Conservation (phyloP, 2,888 invertebrate genomes). For the Sinhomidia bicolor region DNA sequence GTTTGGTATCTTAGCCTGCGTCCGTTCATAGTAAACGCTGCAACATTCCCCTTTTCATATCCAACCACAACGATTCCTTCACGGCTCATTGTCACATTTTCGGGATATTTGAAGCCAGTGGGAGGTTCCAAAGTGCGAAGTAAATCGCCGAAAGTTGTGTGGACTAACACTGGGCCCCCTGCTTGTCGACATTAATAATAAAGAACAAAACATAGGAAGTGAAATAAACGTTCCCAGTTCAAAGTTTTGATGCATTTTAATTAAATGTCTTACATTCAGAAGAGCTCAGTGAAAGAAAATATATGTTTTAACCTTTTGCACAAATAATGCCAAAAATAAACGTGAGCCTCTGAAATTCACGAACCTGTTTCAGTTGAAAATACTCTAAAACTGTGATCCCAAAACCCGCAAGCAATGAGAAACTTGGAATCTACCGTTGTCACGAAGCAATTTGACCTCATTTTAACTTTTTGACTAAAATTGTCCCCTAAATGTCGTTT, state of each 20-base stretch:
- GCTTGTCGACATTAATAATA: conserved; percentile 62
- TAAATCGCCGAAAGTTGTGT: conserved; percentile 98
- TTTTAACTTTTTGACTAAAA: conserved; percentile 97
- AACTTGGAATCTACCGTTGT: conserved; percentile 99
- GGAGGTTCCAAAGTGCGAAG: conserved; percentile 94
- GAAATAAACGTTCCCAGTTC: background rate
- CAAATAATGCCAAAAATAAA: too few relatives aligned
- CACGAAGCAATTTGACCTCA: conserved; percentile 97
- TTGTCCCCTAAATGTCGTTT: conserved; percentile 97
- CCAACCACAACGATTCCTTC: conserved; percentile 98
- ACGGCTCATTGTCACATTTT: conserved; percentile 95
- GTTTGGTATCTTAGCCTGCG: conserved; percentile 93
- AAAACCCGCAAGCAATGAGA: conserved; percentile 98
- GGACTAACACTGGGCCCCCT: conserved; percentile 98
- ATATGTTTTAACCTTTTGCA: too few relatives aligned
- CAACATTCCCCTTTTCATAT: conserved; percentile 95
- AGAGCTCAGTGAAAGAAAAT: too few relatives aligned
- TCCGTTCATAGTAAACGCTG: conserved; percentile 97
- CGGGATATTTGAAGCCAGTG: conserved; percentile 88
- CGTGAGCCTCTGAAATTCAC: too few relatives aligned
- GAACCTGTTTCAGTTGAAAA: conserved; percentile 97
- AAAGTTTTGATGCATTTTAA: too few relatives aligned
- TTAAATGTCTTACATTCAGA: conserved; percentile 85
- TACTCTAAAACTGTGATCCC: conserved; percentile 99
- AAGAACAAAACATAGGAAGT: background rate